These are phyloP conservation scores for Austrolebias charrua DNA, from an alignment of 2,797 vertebrate species.

Conservation along the genomic window DNA sequence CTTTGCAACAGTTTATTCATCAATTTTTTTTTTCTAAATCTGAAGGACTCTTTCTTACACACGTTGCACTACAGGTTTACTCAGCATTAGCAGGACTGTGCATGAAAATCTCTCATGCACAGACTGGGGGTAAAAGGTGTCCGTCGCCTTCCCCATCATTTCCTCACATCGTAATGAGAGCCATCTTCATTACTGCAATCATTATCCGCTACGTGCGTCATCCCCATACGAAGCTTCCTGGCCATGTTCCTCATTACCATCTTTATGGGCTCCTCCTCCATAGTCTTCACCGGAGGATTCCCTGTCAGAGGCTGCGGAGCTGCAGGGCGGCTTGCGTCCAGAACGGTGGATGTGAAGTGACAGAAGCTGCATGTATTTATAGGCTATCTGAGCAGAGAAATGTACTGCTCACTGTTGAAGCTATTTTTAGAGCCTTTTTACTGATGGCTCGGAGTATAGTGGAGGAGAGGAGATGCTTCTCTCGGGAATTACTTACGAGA, in stretches of 20 bases:
- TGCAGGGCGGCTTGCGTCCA: conserved; percentile 52
- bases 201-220: conserved; percentile 27
- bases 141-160: conserved; percentile 29
- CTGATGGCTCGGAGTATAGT: conserved; percentile 62
- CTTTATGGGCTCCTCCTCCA: conserved; percentile 46
- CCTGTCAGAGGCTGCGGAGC: conserved; percentile 42
- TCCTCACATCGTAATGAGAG: conserved; percentile 17
- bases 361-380: conserved; percentile 76
- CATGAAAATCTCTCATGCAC: conserved; percentile 14
- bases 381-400: conserved; percentile 68
- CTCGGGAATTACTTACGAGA: conserved; percentile 63
- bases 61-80: neutral
- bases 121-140: conserved; percentile 22
- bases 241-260: conserved; percentile 42
- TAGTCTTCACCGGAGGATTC: conserved; percentile 57
- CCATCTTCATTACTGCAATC: conserved; percentile 36
- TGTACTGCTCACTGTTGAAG: conserved; percentile 61
- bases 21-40: neutral
- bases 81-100: neutral
- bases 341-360: conserved; percentile 60
- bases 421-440: conserved; percentile 76
- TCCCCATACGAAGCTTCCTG: conserved; percentile 28
- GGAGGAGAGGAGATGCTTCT: conserved; percentile 52
- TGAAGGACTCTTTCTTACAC: neutral
- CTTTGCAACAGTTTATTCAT: neutral